Evolutionary conservation across 2,113 vertebrate species (phyloP), one percentile per base, ranked within the genome.

Genomic region (Lipotes vexillifer): DNA sequence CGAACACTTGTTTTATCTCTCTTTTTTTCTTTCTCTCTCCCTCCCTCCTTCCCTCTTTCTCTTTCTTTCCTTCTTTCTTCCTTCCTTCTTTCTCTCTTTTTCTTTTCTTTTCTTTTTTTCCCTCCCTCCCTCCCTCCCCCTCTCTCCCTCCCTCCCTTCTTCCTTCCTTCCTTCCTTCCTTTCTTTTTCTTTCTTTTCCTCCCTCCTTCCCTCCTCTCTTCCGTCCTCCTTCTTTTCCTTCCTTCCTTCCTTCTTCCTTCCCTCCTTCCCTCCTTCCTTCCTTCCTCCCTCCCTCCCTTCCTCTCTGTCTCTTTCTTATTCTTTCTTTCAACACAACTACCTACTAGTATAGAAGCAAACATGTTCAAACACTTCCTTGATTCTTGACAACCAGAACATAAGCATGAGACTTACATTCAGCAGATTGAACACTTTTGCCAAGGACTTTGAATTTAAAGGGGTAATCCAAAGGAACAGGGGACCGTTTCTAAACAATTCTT

Each of bases 141-240:
- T 27, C 10, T 27, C 27, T 5, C 3, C 11, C 11, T 27, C 3
- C 3, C 25, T 12, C 17, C 6, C 4, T 7, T 0, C 1, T 0
- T 2, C 18, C 8, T 23, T 8, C 6, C 2, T 3, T 8, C 0
- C 2, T 46, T 12, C 0, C 12, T 13, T 13, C 0, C 12, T 13
- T 13, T 3, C 12, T 13, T 25, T 31, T 31, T 7, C 12, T 46
- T 12, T 6, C 14, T 49, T 1, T 49, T 5, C 4, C 49, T 31
- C 29, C 29, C 31, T 75, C 27, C 29, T 4, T 75, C 27, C 44
- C 2, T 33, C 8, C 10, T 13, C 3, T 13, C 29, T 75, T 11
- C 72, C 10, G 21, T 31, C 9, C 0, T 31, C 4, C 44, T 13
- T 46, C 44, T 46, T 4, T 49, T 13, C 12, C 46, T 49, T 3